Evolutionary conservation across 2,113 vertebrate species (phyloP), one percentile per base, ranked within the genome.

Genomic region (Podarcis raffonei): DNA sequence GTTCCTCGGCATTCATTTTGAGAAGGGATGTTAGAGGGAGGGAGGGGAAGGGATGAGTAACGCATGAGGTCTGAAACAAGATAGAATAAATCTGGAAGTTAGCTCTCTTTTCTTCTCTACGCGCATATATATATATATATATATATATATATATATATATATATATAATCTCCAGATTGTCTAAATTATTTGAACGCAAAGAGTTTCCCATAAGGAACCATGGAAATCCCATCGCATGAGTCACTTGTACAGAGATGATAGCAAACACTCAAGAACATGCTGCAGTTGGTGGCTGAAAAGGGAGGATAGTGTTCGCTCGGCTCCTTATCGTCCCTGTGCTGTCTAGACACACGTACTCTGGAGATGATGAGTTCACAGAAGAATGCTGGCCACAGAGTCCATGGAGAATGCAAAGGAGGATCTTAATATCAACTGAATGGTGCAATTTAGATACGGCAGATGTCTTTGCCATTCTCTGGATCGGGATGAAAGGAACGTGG

Each of bases 271-370:
- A 77, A 6, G 62, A 81, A 25, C 57, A 71, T 37, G 57, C 77
- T 20, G 25, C 42, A 53, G 62, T 87, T 77, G 13, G 39, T 88
- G 27, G 59, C 22, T 68, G 87, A 22, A 32, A 20, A 53, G n/a
- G 30, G n/a, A 27, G 68, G 72, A 35, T 39, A 77, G 6, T 27
- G 37, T 62, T 18, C 66, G 72, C n/a, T 88, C 39, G 30, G 81
- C n/a, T 83, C 48, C 81, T 53, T 25, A 35, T 83, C 57, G 57
- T 77, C n/a, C 53, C 72, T 35, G 74, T 9, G 22, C 22, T 68
- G 87, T 88, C 87, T 88, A 88, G 87, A 88, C 87, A 77, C 23
- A 22, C 39, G 12, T 25, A 53, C 87, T n/a, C 87, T 68, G 35
- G 87, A 76, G 87, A 88, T 48, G 35, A 65, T 48, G 57, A 76